Base-by-base conservation (phyloP, 2,888 invertebrate genomes). In the Xestia sexstrigata region DNA sequence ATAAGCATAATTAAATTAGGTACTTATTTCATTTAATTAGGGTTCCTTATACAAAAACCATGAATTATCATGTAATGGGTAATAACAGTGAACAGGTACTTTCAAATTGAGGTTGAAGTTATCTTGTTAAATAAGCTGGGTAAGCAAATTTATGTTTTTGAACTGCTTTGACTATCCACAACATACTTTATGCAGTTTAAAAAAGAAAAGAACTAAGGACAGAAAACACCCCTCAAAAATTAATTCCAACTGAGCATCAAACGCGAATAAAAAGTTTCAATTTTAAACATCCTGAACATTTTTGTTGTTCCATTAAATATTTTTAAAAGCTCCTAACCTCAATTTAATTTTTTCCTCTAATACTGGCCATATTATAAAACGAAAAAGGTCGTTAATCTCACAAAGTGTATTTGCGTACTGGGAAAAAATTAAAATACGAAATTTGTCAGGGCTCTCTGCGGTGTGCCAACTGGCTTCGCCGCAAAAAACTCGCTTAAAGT, bases 401-500 rank as follows among this genome's bases (percentile, higher is more conserved):
- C 81, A 86, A 86, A 88, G 85, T 83, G 84, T 87, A 89, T 90
- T 91, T 90, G 79, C 81, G 74, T 78, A 87, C 86, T 86, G 86
- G 83, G 77, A 86, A 86, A 83, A 89, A 83, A 85, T 85, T 79
- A 78, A 88, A 89, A 89, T 80, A 85, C 73, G 76, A 78, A 85
- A 83, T 89, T 86, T 88, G 88, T 90, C 90, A 89, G 90, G 71
- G 73, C 84, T 75, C 87, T 83, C 87, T 90, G 93, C 83, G 92
- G 92, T 74, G 84, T 89, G 89, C 91, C 92, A 90, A 92, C 90
- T 90, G 90, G 89, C 85, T 89, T 81, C 68, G 79, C 89, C 90
- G 70, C 90, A 92, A 92, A 93, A 93, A 92, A 89, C 90, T 89
- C 88, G 74, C 82, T 84, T 79, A 89, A 90, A 89, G 84, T 89